Evolutionary conservation across 2,797 vertebrate genomes (phyloP).

Genomic region (Xenops minutus): DNA sequence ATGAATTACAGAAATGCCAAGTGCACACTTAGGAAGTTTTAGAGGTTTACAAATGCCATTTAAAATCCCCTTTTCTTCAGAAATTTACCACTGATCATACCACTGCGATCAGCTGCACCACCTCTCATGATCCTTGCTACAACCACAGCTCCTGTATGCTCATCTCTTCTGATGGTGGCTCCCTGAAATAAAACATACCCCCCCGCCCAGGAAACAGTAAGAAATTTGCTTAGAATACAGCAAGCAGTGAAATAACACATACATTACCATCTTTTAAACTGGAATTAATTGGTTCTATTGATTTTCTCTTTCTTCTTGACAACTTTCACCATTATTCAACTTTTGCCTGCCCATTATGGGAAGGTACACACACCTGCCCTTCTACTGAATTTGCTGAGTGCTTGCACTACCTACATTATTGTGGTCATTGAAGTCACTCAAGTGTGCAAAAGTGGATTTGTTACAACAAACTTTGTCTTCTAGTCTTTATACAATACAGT

Average conservation of each 20-base stretch:
- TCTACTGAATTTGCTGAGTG: not conserved
- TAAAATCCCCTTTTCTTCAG: not conserved
- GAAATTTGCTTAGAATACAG: not conserved
- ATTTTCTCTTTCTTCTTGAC: not conserved
- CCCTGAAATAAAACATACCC: conserved; percentile 75
- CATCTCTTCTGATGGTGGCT: conserved; percentile 91
- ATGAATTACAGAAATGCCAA: not conserved
- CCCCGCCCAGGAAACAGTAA: not conserved
- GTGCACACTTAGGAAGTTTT: not conserved
- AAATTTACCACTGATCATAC: conserved; percentile 82
- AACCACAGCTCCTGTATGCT: conserved; percentile 87
- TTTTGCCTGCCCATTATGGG: not conserved
- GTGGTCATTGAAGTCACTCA: not conserved
- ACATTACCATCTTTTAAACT: no score
- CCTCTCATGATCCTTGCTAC: conserved; percentile 94
- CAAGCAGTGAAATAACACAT: not conserved
- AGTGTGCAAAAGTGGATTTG: not conserved
- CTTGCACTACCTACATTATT: not conserved
- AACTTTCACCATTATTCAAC: not conserved
- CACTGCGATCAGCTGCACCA: conserved; percentile 92
- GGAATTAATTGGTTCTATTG: not conserved
- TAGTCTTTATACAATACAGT: not conserved
- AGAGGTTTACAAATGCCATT: not conserved
- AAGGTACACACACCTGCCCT: not conserved
- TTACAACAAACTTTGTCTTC: not conserved